These are phyloP conservation scores for Catostylus mosaicus DNA, from an alignment of 30 jellyfish, hydroid and myxozoan genomes.

Conservation along the genomic window DNA sequence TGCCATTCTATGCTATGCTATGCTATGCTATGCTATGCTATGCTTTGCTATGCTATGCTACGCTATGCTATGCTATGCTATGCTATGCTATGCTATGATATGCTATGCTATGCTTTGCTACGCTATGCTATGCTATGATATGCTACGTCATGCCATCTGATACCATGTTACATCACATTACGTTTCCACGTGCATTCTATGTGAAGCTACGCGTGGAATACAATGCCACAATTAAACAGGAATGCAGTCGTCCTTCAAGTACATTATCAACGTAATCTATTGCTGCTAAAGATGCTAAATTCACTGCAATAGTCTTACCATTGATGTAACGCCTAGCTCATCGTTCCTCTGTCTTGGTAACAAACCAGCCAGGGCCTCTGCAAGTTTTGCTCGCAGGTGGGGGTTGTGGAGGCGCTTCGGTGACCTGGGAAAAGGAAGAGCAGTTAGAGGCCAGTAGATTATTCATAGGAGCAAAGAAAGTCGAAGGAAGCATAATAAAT, in stretches of 20 bases:
- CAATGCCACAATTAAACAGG: no score
- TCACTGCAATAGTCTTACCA: slow-evolving; percentile 50
- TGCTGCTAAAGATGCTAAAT: no score
- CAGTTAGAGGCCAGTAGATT: not conserved
- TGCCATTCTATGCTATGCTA: not conserved
- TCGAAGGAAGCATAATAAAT: not conserved
- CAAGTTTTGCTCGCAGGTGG: slow-evolving; percentile 95
- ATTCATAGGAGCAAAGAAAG: not conserved
- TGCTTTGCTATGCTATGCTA: not conserved
- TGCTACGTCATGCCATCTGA: not conserved
- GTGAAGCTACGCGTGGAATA: no score
- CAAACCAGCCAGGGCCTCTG: slow-evolving; percentile 95
- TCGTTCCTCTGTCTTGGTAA: slow-evolving; percentile 65
- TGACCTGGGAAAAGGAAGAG: slow-evolving; percentile 32
- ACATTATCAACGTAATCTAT: no score
- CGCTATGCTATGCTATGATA: not conserved
- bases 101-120: not conserved
- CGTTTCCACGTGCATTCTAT: no score
- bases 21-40: not conserved
- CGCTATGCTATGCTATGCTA: not conserved
- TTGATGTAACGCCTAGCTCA: slow-evolving; percentile 42
- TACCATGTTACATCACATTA: not conserved
- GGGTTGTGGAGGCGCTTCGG: slow-evolving; percentile 90
- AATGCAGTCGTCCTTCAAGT: no score
- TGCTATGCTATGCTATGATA: not conserved